phyloP scores from a whole-genome alignment of 2,888 invertebrate genomes.

The Strigamia maritima region DNA sequence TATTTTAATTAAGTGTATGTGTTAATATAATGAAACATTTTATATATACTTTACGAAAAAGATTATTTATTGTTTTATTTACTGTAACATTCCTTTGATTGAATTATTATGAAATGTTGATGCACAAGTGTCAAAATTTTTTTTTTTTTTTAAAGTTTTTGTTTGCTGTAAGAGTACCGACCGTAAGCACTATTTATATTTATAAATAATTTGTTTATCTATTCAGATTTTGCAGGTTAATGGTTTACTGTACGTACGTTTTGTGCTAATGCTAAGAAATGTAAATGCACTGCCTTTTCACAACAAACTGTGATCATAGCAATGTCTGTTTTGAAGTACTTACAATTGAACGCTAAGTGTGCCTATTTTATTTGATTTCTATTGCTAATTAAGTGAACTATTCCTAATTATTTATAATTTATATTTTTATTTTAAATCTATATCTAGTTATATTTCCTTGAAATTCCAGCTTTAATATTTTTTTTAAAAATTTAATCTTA shows the following conservation, averaged over 20 bases:
- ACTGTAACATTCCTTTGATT: neutral
- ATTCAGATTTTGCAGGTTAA: neutral
- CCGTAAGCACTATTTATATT: neutral
- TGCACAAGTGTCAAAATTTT: neutral
- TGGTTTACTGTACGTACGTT: neutral
- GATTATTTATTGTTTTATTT: too few species aligned
- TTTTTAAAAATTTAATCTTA: neutral
- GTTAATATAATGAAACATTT: too few species aligned
- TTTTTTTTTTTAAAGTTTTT: neutral
- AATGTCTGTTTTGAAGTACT: slow-evolving; percentile 17
- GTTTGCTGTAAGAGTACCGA: too few species aligned
- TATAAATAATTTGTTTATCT: too few species aligned
- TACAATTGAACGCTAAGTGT: neutral
- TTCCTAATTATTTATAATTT: too few species aligned
- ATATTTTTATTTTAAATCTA: neutral
- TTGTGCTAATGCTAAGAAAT: neutral
- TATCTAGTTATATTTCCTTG: neutral
- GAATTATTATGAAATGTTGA: neutral
- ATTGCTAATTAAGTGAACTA: neutral
- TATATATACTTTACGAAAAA: too few species aligned
- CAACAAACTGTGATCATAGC: neutral
- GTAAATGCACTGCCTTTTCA: slow-evolving; percentile 5
- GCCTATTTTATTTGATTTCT: neutral
- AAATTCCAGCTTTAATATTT: neutral
- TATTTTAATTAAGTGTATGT: neutral